These are phyloP conservation scores for Sarcophaga peregrina DNA, from an alignment of 1,140 invertebrate genomes.

Conservation along the genomic window DNA sequence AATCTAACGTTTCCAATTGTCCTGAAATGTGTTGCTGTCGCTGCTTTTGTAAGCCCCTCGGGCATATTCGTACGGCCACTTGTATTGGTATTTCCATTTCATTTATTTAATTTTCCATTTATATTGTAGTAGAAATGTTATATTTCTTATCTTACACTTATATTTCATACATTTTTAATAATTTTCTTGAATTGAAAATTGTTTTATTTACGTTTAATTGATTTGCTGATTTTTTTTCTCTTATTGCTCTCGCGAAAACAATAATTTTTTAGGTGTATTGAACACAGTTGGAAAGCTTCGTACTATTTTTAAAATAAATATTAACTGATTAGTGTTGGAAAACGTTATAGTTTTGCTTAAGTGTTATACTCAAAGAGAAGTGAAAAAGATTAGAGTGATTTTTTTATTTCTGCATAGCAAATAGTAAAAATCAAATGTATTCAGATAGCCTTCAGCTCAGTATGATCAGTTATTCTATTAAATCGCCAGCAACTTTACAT, in stretches of 20 bases:
- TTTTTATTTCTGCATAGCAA: too few relatives aligned
- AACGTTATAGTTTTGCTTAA: too few relatives aligned
- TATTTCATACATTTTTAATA: neutral
- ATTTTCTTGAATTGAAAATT: neutral
- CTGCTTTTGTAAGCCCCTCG: slow-evolving; percentile 66
- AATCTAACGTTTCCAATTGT: slow-evolving; percentile 69
- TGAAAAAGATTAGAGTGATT: too few relatives aligned
- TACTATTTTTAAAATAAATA: neutral
- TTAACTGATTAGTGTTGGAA: too few relatives aligned
- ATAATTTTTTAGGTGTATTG: slow-evolving; percentile 30
- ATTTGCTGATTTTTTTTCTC: slow-evolving; percentile 15
- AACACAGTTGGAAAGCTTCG: neutral
- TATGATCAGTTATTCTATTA: too few relatives aligned
- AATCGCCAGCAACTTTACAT: too few relatives aligned
- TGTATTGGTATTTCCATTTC: slow-evolving; percentile 72
- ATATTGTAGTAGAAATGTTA: slow-evolving; percentile 9
- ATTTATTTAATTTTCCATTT: neutral
- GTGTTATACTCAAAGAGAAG: too few relatives aligned
- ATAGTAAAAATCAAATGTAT: too few relatives aligned
- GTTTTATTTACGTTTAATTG: slow-evolving; percentile 3
- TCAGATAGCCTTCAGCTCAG: too few relatives aligned
- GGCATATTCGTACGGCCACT: slow-evolving; percentile 71
- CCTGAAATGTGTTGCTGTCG: slow-evolving; percentile 29
- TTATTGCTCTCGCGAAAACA: neutral
- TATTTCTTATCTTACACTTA: neutral